phyloP scores from a whole-genome alignment of 2,888 invertebrate genomes.

The Tipula helvola region DNA sequence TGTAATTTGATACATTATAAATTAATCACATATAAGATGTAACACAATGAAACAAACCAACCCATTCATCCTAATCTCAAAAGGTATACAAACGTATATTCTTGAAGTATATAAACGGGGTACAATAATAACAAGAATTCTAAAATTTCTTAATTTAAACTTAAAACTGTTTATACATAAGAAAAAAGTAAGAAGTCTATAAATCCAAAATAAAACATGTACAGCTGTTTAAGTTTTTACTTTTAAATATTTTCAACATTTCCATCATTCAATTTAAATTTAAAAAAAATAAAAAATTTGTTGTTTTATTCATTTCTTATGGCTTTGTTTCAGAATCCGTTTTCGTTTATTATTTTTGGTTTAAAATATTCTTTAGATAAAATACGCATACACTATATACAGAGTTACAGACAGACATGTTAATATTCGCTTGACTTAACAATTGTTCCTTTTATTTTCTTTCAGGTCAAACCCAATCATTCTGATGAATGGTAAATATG shows the following conservation, averaged over 20 bases:
- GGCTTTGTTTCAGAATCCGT: not conserved
- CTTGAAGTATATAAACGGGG: not conserved
- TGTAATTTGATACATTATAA: not conserved
- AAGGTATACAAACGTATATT: not conserved
- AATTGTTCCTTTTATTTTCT: not conserved
- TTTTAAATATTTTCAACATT: slow-evolving; percentile 4
- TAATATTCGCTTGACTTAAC: not conserved
- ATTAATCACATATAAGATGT: not conserved
- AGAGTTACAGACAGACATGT: not conserved
- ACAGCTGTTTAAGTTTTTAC: not conserved
- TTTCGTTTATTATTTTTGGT: not conserved
- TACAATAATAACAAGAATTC: not conserved
- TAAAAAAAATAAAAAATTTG: not conserved
- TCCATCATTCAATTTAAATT: not conserved
- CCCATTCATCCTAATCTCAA: not conserved
- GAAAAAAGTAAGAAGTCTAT: not conserved
- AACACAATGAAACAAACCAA: not conserved
- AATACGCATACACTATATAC: not conserved
- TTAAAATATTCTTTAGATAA: not conserved
- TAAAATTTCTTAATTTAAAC: not conserved
- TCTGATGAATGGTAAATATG: not conserved
- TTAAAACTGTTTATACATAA: not conserved
- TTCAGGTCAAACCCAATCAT: not conserved
- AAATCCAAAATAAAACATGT: not conserved
- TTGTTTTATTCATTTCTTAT: not conserved